phyloP scores from a whole-genome alignment of 2,113 vertebrate species.

The Ailuropoda melanoleuca region DNA sequence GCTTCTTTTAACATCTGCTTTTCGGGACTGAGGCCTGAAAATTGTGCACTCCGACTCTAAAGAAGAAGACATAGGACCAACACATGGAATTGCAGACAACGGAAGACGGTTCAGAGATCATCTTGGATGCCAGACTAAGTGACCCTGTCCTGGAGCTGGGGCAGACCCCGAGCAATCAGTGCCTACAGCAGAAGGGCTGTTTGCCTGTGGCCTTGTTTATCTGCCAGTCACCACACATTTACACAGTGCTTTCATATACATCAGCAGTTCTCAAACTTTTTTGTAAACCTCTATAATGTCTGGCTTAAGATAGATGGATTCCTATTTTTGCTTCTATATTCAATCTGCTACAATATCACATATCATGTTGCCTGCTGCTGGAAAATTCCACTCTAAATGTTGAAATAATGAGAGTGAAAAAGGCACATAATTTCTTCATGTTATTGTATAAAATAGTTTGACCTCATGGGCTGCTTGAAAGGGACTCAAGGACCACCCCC shows the following conservation, averaged over 20 bases:
- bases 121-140: not conserved
- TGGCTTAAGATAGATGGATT: not conserved
- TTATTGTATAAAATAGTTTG: not conserved
- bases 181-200: accelerated
- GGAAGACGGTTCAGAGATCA: not conserved
- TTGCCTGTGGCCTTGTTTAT: not conserved
- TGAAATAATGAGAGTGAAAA: not conserved
- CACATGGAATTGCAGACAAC: not conserved
- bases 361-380: not conserved
- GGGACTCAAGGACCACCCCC: not conserved
- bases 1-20: not conserved
- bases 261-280: not conserved
- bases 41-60: not conserved
- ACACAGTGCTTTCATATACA: not conserved
- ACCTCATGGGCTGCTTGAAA: not conserved
- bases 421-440: not conserved
- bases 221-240: not conserved
- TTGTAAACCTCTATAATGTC: not conserved
- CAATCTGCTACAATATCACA: not conserved
- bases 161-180: not conserved
- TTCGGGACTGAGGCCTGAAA: not conserved
- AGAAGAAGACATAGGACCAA: not conserved
- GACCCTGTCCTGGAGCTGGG: too few relatives aligned
- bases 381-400: not conserved
- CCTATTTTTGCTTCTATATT: not conserved